phyloP scores from a whole-genome alignment of 2,113 vertebrate genomes.

The Murina feae region DNA sequence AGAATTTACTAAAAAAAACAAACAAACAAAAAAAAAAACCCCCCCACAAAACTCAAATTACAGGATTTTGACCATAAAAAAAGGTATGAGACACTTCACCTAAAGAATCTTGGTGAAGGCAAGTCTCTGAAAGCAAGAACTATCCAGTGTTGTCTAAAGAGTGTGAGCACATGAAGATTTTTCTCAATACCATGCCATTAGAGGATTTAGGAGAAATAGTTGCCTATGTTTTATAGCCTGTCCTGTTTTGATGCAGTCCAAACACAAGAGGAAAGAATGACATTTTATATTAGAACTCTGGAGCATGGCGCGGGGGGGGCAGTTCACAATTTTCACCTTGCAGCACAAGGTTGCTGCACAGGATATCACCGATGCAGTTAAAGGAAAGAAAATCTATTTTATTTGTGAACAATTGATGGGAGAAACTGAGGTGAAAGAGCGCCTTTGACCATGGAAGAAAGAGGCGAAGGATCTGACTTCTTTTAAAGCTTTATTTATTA shows the following conservation, averaged over 20 bases:
- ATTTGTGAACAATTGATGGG: constrained; percentile 62
- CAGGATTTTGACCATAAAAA: constrained; percentile 68
- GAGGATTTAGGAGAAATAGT: constrained; percentile 78
- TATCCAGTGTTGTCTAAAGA: constrained; percentile 77
- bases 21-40: no score
- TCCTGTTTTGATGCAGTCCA: constrained; percentile 80
- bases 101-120: constrained; percentile 70
- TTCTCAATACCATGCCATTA: constrained; percentile 75
- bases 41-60: constrained; percentile 53
- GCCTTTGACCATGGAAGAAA: constrained; percentile 60
- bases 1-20: constrained; percentile 72
- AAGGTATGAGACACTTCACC: constrained; percentile 62
- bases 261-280: constrained; percentile 72
- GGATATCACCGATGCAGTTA: not conserved
- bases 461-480: constrained; percentile 64
- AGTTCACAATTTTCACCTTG: constrained; percentile 80
- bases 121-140: constrained; percentile 69
- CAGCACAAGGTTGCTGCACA: constrained; percentile 70
- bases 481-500: constrained; percentile 69
- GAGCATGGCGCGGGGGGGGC: constrained; percentile 79
- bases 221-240: constrained; percentile 82
- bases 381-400: constrained; percentile 40
- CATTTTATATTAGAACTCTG: constrained; percentile 78
- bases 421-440: constrained; percentile 54
- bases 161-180: constrained; percentile 78